Evolutionary conservation across 2,888 invertebrate genomes (phyloP).

Genomic region (Drosophila planitibia): DNA sequence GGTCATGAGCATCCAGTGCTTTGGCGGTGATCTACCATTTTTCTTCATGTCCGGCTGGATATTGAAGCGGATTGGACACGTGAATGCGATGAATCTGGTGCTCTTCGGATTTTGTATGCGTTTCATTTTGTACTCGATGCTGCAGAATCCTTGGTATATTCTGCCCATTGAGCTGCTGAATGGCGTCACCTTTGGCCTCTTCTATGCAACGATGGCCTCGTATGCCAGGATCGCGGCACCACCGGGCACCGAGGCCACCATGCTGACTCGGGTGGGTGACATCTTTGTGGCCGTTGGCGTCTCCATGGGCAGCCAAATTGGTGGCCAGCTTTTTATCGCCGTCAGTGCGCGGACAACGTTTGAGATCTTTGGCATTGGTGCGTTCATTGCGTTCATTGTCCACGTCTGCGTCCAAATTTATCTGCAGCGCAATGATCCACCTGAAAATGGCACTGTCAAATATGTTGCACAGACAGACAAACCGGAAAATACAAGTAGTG

Average conservation of each 20-base stretch:
- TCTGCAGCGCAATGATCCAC: conserved; percentile 72
- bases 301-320: conserved; percentile 91
- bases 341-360: conserved; percentile 90
- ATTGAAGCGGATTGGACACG: conserved; percentile 92
- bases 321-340: conserved; percentile 88
- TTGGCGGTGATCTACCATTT: conserved; percentile 94
- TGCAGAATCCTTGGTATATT: conserved; percentile 93
- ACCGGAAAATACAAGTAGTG: conserved; percentile 82
- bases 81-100: conserved; percentile 93
- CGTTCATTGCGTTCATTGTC: conserved; percentile 87
- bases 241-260: conserved; percentile 93
- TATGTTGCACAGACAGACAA: conserved; percentile 89
- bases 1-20: conserved; percentile 91
- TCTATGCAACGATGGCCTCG: conserved; percentile 94
- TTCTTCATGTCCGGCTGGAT: conserved; percentile 93
- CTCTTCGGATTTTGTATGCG: conserved; percentile 92
- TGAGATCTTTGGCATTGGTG: conserved; percentile 89
- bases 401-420: conserved; percentile 87
- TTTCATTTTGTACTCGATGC: conserved; percentile 92
- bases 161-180: conserved; percentile 94
- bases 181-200: conserved; percentile 95
- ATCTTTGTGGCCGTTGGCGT: conserved; percentile 95
- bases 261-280: conserved; percentile 95
- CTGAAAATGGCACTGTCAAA: conserved; percentile 85
- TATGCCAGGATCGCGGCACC: conserved; percentile 94